Conservation (phyloP, 2,113 vertebrate species). For the Silurus meridionalis region DNA sequence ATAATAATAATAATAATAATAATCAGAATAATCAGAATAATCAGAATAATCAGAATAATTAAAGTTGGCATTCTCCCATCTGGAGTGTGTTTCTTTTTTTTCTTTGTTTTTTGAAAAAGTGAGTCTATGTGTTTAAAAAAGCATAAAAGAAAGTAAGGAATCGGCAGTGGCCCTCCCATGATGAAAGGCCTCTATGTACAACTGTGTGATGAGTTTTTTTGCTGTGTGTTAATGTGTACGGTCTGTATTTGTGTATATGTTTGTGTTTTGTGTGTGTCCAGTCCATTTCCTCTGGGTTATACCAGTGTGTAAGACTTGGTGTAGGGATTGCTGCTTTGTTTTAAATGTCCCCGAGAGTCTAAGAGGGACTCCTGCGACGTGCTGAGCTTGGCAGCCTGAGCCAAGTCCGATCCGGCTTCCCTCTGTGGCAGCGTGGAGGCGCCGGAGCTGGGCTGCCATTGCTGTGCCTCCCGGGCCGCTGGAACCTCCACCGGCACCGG, state of each 20-base stretch:
- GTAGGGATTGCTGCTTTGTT: conserved; percentile 97
- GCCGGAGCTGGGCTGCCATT: conserved; percentile 88
- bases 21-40: conserved; percentile 40
- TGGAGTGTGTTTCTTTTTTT: conserved; percentile 59
- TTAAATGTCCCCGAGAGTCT: conserved; percentile 97
- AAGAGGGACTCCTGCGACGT: conserved; percentile 98
- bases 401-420: conserved; percentile 87
- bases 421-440: conserved; percentile 96
- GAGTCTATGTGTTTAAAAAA: conserved; percentile 82
- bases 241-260: conserved; percentile 5
- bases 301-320: conserved; percentile 99
- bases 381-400: conserved; percentile 97
- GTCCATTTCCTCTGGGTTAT: conserved; percentile 81
- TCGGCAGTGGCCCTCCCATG: conserved; percentile 53
- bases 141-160: conserved; percentile 69
- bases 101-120: conserved; percentile 84
- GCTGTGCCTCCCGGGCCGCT: conserved; percentile 84
- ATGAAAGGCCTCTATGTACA: conserved; percentile 51
- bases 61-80: conserved; percentile 94
- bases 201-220: conserved; percentile 44
- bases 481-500: conserved; percentile 78
- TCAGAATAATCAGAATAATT: conserved; percentile 72
- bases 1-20: conserved; percentile 44
- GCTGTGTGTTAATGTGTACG: conserved; percentile 6
- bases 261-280: conserved; percentile 60